Evolutionary conservation across 2,888 invertebrate species (phyloP).

Genomic region (Deroplatys truncata): DNA sequence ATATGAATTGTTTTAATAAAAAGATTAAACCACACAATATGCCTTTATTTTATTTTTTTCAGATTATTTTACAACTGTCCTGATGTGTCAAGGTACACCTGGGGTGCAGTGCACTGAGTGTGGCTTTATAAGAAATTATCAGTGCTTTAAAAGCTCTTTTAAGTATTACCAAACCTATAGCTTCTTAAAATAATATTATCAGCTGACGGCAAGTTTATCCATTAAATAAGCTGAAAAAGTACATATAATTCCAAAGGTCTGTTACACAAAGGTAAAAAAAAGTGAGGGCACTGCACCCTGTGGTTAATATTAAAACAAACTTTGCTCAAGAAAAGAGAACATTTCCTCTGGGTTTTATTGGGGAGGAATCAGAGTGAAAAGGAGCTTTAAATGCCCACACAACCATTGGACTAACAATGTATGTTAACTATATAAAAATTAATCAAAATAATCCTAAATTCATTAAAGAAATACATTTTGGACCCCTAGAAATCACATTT

Average conservation of each 20-base stretch:
- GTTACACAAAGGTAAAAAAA: background rate
- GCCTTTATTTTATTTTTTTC: slow-evolving; percentile 13
- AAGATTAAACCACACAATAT: slow-evolving; percentile 3
- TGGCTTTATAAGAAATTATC: background rate
- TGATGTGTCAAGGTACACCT: slow-evolving; percentile 8
- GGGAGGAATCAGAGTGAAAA: background rate
- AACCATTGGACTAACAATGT: background rate
- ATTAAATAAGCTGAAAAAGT: background rate
- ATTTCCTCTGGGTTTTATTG: background rate
- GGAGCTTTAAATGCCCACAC: background rate
- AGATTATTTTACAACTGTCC: slow-evolving; percentile 2
- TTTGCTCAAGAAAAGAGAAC: background rate
- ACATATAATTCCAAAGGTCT: background rate
- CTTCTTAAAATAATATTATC: background rate
- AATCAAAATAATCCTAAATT: background rate
- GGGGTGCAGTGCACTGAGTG: background rate
- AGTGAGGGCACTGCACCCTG: background rate
- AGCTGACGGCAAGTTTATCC: background rate
- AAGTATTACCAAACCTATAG: background rate
- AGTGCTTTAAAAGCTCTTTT: background rate
- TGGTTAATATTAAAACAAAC: background rate
- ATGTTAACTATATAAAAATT: background rate
- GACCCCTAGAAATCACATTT: background rate
- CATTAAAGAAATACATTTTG: background rate
- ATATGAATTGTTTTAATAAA: background rate